These are phyloP conservation scores for Podilymbus podiceps DNA, from an alignment of 2,113 vertebrate species.

Conservation along the genomic window DNA sequence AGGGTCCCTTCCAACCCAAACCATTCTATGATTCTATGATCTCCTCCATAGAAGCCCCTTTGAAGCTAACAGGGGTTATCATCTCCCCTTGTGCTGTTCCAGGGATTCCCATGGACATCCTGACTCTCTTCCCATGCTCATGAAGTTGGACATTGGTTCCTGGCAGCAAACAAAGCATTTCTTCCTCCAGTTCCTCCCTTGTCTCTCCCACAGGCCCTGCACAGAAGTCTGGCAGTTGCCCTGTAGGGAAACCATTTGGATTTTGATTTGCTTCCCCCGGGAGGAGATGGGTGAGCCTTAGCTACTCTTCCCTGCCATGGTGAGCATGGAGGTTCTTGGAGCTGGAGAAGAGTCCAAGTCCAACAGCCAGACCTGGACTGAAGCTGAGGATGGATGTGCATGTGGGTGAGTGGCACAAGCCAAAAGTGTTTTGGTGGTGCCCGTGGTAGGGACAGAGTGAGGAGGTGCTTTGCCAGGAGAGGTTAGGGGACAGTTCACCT, in stretches of 20 bases:
- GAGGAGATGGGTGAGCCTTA: not conserved
- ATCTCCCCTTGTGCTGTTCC: not conserved
- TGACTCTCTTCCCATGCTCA: not conserved
- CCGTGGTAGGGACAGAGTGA: not conserved
- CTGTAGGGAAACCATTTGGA: not conserved
- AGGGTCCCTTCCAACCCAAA: not conserved
- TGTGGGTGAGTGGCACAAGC: not conserved
- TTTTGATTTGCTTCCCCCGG: too few relatives aligned
- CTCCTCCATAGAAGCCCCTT: not conserved
- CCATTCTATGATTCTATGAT: not conserved
- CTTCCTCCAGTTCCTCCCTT: not conserved
- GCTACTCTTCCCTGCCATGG: not conserved
- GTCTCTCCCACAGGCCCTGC: not conserved
- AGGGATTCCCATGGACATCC: not conserved
- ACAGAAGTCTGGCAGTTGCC: not conserved
- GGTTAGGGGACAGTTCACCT: not conserved
- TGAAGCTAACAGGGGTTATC: not conserved
- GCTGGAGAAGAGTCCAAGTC: not conserved
- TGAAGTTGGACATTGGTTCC: not conserved
- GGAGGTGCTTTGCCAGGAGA: not conserved
- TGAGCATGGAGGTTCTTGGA: not conserved
- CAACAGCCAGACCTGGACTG: not conserved
- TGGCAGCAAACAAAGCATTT: not conserved
- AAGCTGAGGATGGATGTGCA: not conserved
- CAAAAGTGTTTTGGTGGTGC: not conserved